These are phyloP conservation scores for Fringilla coelebs DNA, from an alignment of 2,797 vertebrate species.

Conservation along the genomic window DNA sequence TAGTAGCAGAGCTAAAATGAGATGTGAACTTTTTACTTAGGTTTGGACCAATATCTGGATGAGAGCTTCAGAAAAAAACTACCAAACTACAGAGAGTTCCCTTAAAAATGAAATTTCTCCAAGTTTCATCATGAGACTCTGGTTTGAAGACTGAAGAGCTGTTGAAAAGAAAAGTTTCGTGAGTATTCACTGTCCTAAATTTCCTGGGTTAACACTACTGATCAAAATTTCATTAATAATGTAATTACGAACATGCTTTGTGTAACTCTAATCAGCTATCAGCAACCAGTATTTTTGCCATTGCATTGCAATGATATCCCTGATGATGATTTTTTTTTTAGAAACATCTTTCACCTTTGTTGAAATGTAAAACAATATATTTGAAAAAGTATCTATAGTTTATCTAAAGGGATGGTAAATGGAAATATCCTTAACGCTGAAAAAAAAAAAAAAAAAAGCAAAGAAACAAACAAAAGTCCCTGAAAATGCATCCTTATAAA, in stretches of 20 bases:
- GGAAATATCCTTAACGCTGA: background rate
- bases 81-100: background rate
- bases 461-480: background rate
- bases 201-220: background rate
- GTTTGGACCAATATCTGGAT: background rate
- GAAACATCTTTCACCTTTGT: background rate
- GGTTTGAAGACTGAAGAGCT: background rate
- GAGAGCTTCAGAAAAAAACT: background rate
- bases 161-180: background rate
- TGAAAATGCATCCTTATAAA: background rate
- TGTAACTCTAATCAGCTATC: background rate
- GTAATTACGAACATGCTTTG: background rate
- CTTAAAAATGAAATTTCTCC: background rate
- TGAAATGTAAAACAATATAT: background rate
- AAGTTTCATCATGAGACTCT: background rate
- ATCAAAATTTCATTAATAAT: background rate
- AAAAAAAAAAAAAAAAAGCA: fast-evolving
- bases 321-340: background rate
- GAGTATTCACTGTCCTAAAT: background rate
- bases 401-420: background rate
- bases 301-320: background rate
- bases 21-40: background rate
- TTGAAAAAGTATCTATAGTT: background rate
- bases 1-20: background rate
- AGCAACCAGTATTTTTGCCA: background rate